phyloP scores from a whole-genome alignment of 2,113 vertebrate genomes.

The Phaetusa simplex region DNA sequence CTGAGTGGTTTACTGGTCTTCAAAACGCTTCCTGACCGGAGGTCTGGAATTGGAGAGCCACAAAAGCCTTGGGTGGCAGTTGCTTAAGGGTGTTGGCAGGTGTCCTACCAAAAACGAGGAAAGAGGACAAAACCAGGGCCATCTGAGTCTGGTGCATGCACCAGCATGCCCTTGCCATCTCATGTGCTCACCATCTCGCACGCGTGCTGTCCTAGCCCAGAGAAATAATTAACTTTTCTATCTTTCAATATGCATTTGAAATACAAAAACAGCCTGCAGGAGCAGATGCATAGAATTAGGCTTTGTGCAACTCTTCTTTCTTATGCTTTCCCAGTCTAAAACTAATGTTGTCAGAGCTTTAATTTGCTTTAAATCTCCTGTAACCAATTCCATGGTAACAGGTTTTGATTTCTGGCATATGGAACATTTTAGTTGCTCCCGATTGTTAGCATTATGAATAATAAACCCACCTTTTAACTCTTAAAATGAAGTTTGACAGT shows the following conservation, averaged over 20 bases:
- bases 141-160: not conserved
- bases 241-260: conserved; percentile 21
- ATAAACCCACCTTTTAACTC: conserved; percentile 62
- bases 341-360: conserved; percentile 40
- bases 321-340: conserved; percentile 16
- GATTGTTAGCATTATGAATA: conserved; percentile 53
- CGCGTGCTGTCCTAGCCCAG: not conserved
- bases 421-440: conserved; percentile 45
- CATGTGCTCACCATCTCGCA: not conserved
- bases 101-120: not conserved
- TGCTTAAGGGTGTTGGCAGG: not conserved
- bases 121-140: not conserved
- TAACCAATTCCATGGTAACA: conserved; percentile 46
- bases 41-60: conserved; percentile 35
- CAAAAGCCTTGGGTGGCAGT: conserved; percentile 8
- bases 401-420: conserved; percentile 58
- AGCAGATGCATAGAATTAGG: conserved; percentile 14
- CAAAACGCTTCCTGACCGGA: conserved; percentile 53
- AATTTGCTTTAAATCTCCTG: conserved; percentile 64
- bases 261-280: conserved; percentile 32
- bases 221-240: conserved; percentile 15
- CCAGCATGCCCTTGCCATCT: not conserved
- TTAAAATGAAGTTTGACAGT: conserved; percentile 62
- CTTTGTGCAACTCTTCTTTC: conserved; percentile 6
- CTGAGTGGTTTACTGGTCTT: conserved; percentile 62